These are phyloP conservation scores for Neodiprion lecontei DNA, from an alignment of 1,140 invertebrate genomes.

Conservation along the genomic window DNA sequence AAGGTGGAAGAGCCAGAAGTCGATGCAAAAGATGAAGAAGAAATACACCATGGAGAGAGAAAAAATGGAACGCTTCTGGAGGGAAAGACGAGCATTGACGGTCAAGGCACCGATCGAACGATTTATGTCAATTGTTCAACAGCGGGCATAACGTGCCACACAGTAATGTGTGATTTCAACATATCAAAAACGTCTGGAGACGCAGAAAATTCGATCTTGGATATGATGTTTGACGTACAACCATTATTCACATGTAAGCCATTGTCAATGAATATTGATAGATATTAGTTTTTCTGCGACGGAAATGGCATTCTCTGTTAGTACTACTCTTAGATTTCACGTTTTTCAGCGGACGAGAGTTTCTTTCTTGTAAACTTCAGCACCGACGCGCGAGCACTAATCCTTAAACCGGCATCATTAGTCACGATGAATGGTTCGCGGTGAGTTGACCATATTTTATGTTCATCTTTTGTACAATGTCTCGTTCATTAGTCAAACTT, in stretches of 20 bases:
- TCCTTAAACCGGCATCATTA: no score
- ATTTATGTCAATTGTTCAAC: slow-evolving; percentile 39
- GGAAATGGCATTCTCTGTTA: background rate
- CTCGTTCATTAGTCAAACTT: no score
- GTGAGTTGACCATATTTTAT: background rate
- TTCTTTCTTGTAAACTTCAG: background rate
- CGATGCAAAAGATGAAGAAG: background rate
- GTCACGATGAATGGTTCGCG: no score
- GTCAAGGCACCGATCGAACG: background rate
- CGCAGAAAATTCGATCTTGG: slow-evolving; percentile 33
- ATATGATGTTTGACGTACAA: slow-evolving; percentile 29
- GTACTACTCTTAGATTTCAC: background rate
- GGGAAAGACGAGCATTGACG: background rate
- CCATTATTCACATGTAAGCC: slow-evolving; percentile 9
- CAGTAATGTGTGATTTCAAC: slow-evolving; percentile 32
- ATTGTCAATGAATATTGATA: no score
- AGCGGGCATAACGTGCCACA: slow-evolving; percentile 29
- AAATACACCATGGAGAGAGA: background rate
- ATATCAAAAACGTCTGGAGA: slow-evolving; percentile 35
- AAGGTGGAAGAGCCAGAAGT: background rate
- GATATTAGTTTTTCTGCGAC: background rate
- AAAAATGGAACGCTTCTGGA: background rate
- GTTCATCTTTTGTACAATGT: background rate
- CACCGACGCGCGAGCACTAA: background rate
- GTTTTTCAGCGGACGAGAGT: background rate